Conservation (phyloP, 2,888 invertebrate species). For the Mythimna pallens region DNA sequence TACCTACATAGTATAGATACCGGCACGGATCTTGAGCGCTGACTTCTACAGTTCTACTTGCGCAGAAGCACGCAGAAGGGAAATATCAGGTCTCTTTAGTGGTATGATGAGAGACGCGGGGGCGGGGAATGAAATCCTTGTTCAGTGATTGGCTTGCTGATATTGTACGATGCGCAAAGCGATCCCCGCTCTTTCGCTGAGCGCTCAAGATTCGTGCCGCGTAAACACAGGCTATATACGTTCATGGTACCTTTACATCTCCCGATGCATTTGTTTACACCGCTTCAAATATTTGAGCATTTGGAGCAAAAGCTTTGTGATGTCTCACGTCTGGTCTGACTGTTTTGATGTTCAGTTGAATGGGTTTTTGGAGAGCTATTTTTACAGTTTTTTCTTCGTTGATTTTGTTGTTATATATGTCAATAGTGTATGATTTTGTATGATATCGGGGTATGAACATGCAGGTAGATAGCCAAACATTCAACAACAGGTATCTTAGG, state of each 20-base stretch:
- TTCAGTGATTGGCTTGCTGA: too few relatives aligned
- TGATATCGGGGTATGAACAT: not conserved
- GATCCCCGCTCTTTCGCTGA: too few relatives aligned
- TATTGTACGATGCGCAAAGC: too few relatives aligned
- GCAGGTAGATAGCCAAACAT: not conserved
- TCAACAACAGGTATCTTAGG: too few relatives aligned
- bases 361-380: conserved; percentile 2
- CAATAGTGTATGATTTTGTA: not conserved
- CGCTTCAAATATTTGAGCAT: conserved; percentile 25
- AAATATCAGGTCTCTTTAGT: too few relatives aligned
- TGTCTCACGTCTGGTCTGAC: not conserved
- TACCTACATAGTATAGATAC: too few relatives aligned
- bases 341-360: conserved; percentile 5
- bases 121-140: too few relatives aligned
- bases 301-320: conserved; percentile 13
- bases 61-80: too few relatives aligned
- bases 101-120: too few relatives aligned
- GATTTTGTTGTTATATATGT: not conserved
- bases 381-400: not conserved
- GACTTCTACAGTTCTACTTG: too few relatives aligned
- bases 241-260: conserved; percentile 7
- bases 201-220: too few relatives aligned
- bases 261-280: conserved; percentile 13
- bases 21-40: too few relatives aligned
- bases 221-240: not conserved